Evolutionary conservation across 2,797 vertebrate species (phyloP).

Genomic region (Pangasius mekongensis): DNA sequence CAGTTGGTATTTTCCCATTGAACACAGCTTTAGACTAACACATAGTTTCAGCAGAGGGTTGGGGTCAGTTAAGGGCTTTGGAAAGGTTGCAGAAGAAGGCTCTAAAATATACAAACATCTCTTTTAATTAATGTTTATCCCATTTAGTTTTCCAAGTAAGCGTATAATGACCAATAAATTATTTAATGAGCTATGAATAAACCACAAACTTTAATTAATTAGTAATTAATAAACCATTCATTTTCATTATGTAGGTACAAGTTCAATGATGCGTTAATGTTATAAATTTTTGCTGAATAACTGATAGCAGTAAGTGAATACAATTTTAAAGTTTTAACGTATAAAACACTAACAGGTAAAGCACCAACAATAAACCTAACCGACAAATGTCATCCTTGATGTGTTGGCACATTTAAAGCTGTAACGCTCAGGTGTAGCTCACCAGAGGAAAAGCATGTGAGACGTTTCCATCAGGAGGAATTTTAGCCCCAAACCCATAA

Average conservation of each 20-base stretch:
- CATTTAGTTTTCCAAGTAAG: neutral
- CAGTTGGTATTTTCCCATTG: neutral
- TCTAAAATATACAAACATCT: neutral
- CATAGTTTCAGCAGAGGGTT: neutral
- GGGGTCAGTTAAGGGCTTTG: neutral
- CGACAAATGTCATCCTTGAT: neutral
- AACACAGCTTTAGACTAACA: neutral
- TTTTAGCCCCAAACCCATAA: slow-evolving; percentile 95
- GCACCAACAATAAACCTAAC: neutral
- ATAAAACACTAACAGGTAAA: neutral
- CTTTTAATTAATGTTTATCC: neutral
- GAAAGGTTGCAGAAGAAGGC: neutral
- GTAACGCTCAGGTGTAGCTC: slow-evolving; percentile 51
- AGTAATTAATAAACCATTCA: neutral
- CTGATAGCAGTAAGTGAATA: neutral
- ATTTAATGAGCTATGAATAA: neutral
- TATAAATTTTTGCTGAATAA: neutral
- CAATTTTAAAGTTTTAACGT: neutral
- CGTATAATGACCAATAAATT: neutral
- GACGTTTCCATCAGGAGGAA: slow-evolving; percentile 94
- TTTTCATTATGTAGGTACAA: neutral
- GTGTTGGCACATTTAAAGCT: neutral
- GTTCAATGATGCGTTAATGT: neutral
- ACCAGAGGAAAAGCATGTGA: slow-evolving; percentile 97
- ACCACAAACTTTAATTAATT: neutral